Conservation (phyloP, 2,797 vertebrate genomes). For the Malacoctenus gilli region DNA sequence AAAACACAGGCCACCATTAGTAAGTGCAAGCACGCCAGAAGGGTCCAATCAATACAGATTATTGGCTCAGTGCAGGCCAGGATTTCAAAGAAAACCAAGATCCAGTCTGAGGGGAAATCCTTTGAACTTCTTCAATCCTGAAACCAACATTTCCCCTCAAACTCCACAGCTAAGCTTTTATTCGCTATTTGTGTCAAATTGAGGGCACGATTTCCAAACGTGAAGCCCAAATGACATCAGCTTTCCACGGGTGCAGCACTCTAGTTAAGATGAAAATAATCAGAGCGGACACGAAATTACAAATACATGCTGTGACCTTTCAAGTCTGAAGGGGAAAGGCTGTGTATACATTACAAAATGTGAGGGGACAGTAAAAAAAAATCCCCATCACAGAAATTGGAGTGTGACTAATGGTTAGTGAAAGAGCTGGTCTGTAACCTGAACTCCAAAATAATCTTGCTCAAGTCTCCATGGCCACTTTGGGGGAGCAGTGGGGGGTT, state of each 20-base stretch:
- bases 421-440: conserved; percentile 75
- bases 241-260: conserved; percentile 48
- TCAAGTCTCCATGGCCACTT: conserved; percentile 71
- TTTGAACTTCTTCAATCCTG: conserved; percentile 55
- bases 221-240: conserved; percentile 57
- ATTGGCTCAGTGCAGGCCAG: conserved; percentile 56
- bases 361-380: conserved; percentile 62
- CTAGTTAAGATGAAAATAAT: conserved; percentile 66
- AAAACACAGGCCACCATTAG: conserved; percentile 55
- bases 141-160: conserved; percentile 59
- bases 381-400: conserved; percentile 67
- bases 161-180: conserved; percentile 45
- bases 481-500: conserved; percentile 71
- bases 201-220: conserved; percentile 36
- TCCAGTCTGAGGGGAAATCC: conserved; percentile 53
- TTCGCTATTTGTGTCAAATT: conserved; percentile 47
- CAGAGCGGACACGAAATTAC: conserved; percentile 67
- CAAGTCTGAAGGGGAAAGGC: conserved; percentile 57
- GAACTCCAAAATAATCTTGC: conserved; percentile 73
- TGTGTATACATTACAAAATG: conserved; percentile 67
- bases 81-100: conserved; percentile 64
- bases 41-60: conserved; percentile 71
- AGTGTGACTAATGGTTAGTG: conserved; percentile 74
- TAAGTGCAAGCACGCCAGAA: conserved; percentile 58
- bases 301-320: conserved; percentile 73